Base-by-base conservation (phyloP, 2,888 invertebrate species). In the Mythimna ferrago region DNA sequence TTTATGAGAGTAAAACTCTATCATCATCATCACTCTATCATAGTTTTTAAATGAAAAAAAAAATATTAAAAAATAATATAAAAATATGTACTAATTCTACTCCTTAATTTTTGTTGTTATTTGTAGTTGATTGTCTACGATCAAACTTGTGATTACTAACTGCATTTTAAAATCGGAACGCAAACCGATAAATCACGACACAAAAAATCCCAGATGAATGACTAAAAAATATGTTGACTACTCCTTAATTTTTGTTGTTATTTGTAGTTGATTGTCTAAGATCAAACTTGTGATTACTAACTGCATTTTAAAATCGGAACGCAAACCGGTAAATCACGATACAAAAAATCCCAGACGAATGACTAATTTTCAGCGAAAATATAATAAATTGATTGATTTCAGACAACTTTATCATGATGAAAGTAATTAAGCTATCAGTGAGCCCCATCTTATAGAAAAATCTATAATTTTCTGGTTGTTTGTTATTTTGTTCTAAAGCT, bases 351-450 rank as follows among this genome's bases (percentile, higher is more conserved):
- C 11, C 58, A 16, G 21, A 76, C 68, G 2, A 67, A 53, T 67
- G 44, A 56, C 6, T 64, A 56, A 58, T 51, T 66, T 78, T 44
- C 70, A 61, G 64, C 56, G 57, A 60, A 76, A 56, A 58, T 48
- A 58, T 26, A 81, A 61, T 64, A 64, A 44, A 63, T 32, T 48
- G 35, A 44, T 64, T 11, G 57, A 26, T 32, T 57, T 11, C 26
- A 32, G 56, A 51, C 35, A 53, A 66, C 35, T 44, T 76, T 68
- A 81, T 56, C 54, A 21, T 21, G 0, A 35, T 56, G 54, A 11
- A 62, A 63, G 6, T 82, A 3, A 77, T 66, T 63, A 70, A 35
- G 14, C 26, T 70, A 78, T 66, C 78, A 14, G 6, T 77, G 9
- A 48, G 53, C 19, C 11, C 21, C 56, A 53, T 53, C 14, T 65